These are phyloP conservation scores for Alligator sinensis DNA, from an alignment of 2,113 vertebrate genomes.

Conservation along the genomic window DNA sequence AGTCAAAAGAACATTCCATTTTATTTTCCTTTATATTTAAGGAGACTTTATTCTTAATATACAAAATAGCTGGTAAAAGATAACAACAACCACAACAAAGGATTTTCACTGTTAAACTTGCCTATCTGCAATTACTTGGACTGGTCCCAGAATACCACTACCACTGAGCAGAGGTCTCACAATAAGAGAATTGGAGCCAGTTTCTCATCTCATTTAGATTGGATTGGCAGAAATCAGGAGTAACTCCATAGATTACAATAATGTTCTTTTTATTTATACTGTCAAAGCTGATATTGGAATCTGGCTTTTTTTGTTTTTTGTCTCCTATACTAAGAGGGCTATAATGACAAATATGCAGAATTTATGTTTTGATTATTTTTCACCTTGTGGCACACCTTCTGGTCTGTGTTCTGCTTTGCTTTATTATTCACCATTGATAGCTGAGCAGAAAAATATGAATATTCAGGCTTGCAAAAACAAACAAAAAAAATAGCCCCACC, in stretches of 20 bases:
- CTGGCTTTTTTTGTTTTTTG: neutral
- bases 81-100: conserved; percentile 7
- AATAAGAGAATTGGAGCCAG: conserved; percentile 14
- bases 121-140: conserved; percentile 51
- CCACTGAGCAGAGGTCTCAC: conserved; percentile 11
- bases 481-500: neutral
- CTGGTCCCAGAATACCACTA: conserved; percentile 22
- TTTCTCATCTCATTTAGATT: neutral
- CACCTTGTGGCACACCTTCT: conserved; percentile 28
- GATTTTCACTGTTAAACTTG: conserved; percentile 41
- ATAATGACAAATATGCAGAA: conserved; percentile 4
- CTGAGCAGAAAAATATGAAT: neutral
- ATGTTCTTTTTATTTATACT: neutral
- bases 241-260: neutral
- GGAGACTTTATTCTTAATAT: conserved; percentile 39
- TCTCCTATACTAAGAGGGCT: neutral
- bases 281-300: neutral
- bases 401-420: conserved; percentile 27
- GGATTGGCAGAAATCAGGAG: neutral
- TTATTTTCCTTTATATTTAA: conserved; percentile 46
- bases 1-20: conserved; percentile 38
- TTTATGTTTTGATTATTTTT: neutral
- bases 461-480: neutral
- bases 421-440: conserved; percentile 38
- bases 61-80: conserved; percentile 49